These are phyloP conservation scores for Spatula clypeata DNA, from an alignment of 2,797 vertebrate genomes.

Conservation along the genomic window DNA sequence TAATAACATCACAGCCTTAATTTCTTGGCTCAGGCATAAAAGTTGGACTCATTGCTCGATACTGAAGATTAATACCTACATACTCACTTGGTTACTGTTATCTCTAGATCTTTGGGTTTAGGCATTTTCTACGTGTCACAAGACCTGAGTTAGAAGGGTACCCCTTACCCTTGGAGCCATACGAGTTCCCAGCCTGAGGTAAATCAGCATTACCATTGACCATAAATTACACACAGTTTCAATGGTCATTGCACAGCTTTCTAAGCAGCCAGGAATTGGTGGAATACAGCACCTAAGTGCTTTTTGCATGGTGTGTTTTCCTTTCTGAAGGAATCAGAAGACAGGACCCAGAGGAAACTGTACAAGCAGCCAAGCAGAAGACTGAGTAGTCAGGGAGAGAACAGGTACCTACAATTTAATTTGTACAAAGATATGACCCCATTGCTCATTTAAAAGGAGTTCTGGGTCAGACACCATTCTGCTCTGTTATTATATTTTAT, in stretches of 20 bases:
- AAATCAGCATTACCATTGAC: background rate
- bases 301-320: background rate
- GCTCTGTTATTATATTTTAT: background rate
- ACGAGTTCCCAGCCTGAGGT: background rate
- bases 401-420: background rate
- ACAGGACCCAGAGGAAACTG: background rate
- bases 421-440: background rate
- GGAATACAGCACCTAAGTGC: accelerated
- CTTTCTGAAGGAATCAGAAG: background rate
- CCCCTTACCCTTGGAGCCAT: background rate
- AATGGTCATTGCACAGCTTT: background rate
- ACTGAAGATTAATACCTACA: background rate
- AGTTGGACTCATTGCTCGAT: background rate
- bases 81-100: background rate
- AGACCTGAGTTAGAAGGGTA: background rate
- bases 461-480: background rate
- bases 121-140: background rate
- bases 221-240: background rate
- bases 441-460: background rate
- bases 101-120: background rate
- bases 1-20: background rate
- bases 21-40: background rate
- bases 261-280: background rate
- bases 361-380: background rate
- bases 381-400: background rate